Percentiles rank a stretch among this genome's conserved stretches.
phyloP scores from a whole-genome alignment of 2,797 vertebrate genomes.

The Cossypha polioptera region DNA sequence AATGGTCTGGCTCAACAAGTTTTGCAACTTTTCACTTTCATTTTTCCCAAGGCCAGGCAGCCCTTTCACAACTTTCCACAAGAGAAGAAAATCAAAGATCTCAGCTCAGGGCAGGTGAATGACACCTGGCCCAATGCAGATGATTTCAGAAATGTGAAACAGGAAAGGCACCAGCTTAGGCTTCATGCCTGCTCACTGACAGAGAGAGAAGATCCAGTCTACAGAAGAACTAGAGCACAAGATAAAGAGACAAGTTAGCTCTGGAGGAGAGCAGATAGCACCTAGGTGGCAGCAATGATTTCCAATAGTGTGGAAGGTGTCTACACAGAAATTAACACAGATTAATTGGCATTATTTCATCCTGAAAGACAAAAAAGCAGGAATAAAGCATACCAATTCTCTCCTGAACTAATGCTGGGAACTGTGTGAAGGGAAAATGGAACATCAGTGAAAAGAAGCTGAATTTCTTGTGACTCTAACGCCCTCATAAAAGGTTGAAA shows the following conservation, averaged over 20 bases:
- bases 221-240: neutral
- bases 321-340: neutral
- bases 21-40: neutral
- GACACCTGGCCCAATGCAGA: neutral
- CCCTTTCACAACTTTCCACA: neutral
- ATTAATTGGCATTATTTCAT: neutral
- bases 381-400: neutral
- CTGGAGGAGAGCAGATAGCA: neutral
- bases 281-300: neutral
- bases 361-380: neutral
- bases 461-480: neutral
- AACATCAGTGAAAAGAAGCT: neutral
- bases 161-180: neutral
- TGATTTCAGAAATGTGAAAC: neutral
- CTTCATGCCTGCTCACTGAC: neutral
- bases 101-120: neutral
- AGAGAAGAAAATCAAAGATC: neutral
- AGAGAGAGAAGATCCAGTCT: neutral
- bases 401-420: neutral
- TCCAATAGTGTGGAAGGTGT: neutral
- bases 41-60: neutral
- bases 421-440: neutral
- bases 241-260: neutral
- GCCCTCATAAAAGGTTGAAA: neutral
- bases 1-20: neutral